Percentiles rank a stretch among this genome's conserved stretches.
These are phyloP conservation scores for Ischnura elegans DNA, from an alignment of 2,888 invertebrate genomes.

Conservation along the genomic window DNA sequence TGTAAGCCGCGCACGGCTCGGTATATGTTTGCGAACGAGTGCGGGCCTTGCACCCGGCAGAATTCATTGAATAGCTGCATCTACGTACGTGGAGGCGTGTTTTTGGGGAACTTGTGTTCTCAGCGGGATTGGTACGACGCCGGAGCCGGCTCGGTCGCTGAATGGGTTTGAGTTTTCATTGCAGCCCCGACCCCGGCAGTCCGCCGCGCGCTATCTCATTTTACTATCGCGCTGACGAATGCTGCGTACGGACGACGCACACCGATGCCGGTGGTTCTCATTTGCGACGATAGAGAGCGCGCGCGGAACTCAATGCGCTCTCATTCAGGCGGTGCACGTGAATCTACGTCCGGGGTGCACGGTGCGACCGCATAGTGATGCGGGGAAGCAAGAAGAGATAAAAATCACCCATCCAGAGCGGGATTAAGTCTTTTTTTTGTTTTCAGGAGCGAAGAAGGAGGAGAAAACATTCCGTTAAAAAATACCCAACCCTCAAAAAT, in stretches of 20 bases:
- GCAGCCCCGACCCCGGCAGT: not conserved
- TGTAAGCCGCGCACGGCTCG: not conserved
- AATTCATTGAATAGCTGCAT: constrained; percentile 11
- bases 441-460: not conserved
- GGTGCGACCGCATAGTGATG: not conserved
- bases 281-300: constrained; percentile 24
- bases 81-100: not conserved
- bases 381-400: not conserved
- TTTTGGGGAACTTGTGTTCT: constrained; percentile 23
- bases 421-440: not conserved
- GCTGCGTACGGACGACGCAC: constrained; percentile 4
- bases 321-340: not conserved
- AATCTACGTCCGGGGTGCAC: not conserved
- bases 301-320: not conserved
- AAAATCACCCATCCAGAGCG: not conserved
- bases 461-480: not conserved
- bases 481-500: too few relatives aligned
- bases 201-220: not conserved
- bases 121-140: not conserved
- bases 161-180: constrained; percentile 10
- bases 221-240: constrained; percentile 50
- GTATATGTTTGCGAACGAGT: not conserved
- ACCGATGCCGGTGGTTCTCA: constrained; percentile 29
- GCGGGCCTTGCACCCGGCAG: not conserved
- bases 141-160: not conserved